Base-by-base conservation (phyloP, 2,888 invertebrate species). In the Amphipyra berbera region DNA sequence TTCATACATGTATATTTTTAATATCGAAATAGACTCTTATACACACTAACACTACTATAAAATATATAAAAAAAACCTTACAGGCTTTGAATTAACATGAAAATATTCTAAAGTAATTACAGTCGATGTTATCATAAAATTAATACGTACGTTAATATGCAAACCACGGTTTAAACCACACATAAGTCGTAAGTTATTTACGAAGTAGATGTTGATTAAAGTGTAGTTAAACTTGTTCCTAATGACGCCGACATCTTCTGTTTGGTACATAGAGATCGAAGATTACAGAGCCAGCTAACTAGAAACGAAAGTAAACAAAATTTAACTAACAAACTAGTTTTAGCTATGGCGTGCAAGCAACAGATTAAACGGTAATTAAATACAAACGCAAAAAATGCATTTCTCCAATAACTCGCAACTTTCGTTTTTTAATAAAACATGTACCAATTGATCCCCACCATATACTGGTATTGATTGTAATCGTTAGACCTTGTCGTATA, bases 141-240 rank as follows among this genome's bases (percentile, higher is more conserved):
- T 67, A 77, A 80, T 76, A 68, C 54, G 52, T 42, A 69, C 67
- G 68, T 80, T 73, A 73, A 81, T 83, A 81, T 81, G 78, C 78
- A 77, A 82, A 84, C 82, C 73, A 76, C 46, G 53, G 69, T 65
- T 74, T 65, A 70, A 67, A 67, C 63, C 70, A 65, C 75, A 79
- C 61, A 70, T 71, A 60, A 62, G 76, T 80, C 73, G 78, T 85
- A 81, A 82, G 82, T 82, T 68, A 68, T 76, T 68, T 62, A 79
- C 68, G 73, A 73, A 56, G 68, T 76, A 74, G 78, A 83, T 81
- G 76, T 78, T 81, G 72, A 82, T 79, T 81, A 68, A 76, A 62
- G 56, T 57, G 67, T 56, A 69, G 63, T 67, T 69, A 66, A 76
- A 76, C 73, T 57, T 62, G 70, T 78, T 80, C 41, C 45, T 27